A percentile compares a stretch with the other conserved stretches of the same genome.
Evolutionary conservation across 2,797 vertebrate species (phyloP).

Genomic region (Anabas testudineus): DNA sequence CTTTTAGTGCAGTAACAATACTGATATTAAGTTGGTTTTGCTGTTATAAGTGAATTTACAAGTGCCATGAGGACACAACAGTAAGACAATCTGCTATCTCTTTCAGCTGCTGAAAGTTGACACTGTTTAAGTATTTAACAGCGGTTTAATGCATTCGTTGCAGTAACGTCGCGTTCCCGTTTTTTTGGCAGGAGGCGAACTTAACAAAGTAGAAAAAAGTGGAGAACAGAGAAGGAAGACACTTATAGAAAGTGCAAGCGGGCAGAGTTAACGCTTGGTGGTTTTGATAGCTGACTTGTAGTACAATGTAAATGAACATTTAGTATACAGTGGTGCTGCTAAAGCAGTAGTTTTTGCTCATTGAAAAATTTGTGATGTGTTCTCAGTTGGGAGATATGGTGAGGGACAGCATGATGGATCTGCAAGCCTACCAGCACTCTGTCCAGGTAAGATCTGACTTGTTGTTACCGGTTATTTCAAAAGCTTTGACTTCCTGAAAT

Average conservation of each 20-base stretch:
- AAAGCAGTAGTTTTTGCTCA: not conserved
- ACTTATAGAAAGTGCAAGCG: not conserved
- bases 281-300: constrained; percentile 1
- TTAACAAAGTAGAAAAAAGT: not conserved
- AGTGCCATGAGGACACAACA: not conserved
- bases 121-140: not conserved
- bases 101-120: not conserved
- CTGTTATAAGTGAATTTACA: not conserved
- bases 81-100: not conserved
- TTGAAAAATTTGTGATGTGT: constrained; percentile 26
- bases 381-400: constrained; percentile 82
- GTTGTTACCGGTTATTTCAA: constrained; percentile 9
- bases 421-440: constrained; percentile 76
- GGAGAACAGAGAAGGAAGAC: not conserved
- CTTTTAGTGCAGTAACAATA: not conserved
- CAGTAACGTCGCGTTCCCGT: not conserved
- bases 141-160: not conserved
- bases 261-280: not conserved
- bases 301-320: not conserved
- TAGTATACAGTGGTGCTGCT: not conserved
- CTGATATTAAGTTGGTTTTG: not conserved
- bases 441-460: constrained; percentile 74
- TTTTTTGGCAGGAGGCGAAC: not conserved
- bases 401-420: constrained; percentile 76
- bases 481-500: constrained; percentile 30